Conservation (phyloP, 2,113 vertebrate genomes). For the Amia ocellicauda region DNA sequence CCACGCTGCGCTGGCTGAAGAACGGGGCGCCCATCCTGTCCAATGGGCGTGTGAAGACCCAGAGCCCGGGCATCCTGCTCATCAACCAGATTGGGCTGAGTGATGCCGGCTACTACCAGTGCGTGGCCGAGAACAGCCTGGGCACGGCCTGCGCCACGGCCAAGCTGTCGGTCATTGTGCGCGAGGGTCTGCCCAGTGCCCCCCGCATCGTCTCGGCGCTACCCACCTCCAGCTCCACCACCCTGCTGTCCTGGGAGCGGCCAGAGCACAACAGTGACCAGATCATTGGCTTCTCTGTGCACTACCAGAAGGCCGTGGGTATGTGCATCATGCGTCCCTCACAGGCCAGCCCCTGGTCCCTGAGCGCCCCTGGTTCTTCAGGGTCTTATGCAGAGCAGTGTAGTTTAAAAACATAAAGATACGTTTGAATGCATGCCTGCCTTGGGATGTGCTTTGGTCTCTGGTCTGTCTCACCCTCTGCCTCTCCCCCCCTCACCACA, state of each 20-base stretch:
- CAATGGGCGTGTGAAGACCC: slow-evolving; percentile 84
- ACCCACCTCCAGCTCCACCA: slow-evolving; percentile 80
- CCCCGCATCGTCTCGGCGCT: slow-evolving; percentile 75
- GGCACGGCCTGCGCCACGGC: slow-evolving; percentile 87
- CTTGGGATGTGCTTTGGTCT: too few species aligned
- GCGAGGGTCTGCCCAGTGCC: slow-evolving; percentile 89
- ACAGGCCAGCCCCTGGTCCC: too few species aligned
- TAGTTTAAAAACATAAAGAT: too few species aligned
- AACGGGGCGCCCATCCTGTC: slow-evolving; percentile 76
- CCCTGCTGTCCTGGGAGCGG: slow-evolving; percentile 86
- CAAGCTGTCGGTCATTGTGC: slow-evolving; percentile 83
- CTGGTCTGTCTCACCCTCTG: too few species aligned
- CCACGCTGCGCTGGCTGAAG: slow-evolving; percentile 82
- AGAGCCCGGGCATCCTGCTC: slow-evolving; percentile 82
- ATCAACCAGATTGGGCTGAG: slow-evolving; percentile 93
- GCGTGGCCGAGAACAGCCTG: slow-evolving; percentile 85
- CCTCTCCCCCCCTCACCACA: too few species aligned
- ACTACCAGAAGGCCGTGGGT: slow-evolving; percentile 86
- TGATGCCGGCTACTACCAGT: slow-evolving; percentile 93
- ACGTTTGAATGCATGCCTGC: too few species aligned
- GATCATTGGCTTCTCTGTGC: slow-evolving; percentile 95
- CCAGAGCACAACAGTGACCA: slow-evolving; percentile 87
- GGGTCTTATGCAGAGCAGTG: too few species aligned
- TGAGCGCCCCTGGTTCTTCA: too few species aligned
- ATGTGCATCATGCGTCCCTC: too few species aligned